A percentile compares a stretch with the other conserved stretches of the same genome.
phyloP scores from a whole-genome alignment of 1,140 invertebrate genomes.

The Dreissena polymorpha region DNA sequence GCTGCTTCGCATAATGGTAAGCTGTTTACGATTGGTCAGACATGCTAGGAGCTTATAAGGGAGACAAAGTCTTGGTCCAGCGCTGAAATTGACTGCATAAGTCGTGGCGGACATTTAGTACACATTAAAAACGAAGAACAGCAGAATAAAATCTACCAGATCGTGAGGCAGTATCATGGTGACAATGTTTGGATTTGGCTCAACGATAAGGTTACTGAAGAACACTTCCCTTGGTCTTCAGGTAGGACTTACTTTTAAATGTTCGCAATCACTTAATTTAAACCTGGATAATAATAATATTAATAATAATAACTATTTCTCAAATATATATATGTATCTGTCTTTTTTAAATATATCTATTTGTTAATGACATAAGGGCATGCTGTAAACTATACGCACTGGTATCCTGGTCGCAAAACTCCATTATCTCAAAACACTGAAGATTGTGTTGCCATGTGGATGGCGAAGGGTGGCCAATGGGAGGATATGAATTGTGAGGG shows the following conservation, averaged over 20 bases:
- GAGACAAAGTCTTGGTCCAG: background rate
- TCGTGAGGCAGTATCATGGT: background rate
- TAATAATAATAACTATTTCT: too few species aligned
- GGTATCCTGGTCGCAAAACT: too few species aligned
- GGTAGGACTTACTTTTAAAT: background rate
- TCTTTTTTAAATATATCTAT: too few species aligned
- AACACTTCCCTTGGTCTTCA: background rate
- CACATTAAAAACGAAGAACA: background rate
- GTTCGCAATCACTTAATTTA: too few species aligned
- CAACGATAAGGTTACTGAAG: background rate
- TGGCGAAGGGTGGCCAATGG: too few species aligned
- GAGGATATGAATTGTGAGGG: too few species aligned
- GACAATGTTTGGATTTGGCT: background rate
- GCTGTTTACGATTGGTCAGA: background rate
- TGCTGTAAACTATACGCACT: too few species aligned
- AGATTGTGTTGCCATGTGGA: too few species aligned
- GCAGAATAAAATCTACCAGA: background rate
- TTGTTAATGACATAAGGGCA: too few species aligned
- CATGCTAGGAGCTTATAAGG: background rate
- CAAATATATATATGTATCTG: too few species aligned
- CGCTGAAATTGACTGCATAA: background rate
- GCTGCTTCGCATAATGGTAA: background rate
- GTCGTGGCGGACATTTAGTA: background rate
- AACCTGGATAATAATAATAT: too few species aligned
- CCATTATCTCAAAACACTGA: too few species aligned